Base-by-base conservation (phyloP, 2,888 invertebrate species). In the Melipona beecheii region DNA sequence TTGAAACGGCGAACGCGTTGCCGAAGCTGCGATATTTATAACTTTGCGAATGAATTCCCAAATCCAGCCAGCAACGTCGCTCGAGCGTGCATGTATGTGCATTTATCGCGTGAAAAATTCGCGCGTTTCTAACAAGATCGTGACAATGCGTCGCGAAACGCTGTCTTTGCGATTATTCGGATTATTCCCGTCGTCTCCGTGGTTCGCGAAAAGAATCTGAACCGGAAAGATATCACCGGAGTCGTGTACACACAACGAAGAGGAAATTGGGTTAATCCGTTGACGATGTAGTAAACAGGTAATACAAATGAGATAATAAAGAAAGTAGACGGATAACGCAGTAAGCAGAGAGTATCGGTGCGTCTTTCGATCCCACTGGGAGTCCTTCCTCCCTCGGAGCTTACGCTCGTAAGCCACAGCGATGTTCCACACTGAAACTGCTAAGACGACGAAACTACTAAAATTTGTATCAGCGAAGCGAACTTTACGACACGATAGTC, bases 91-190 rank as follows among this genome's bases (percentile, higher is more conserved):
- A 19, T 6, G 21, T 24, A 24, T 66, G 71, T 60, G 58, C n/a
- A 68, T 65, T 50, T 3, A 49, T 6, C 31, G 11, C 6, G 50
- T 27, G 31, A 66, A 52, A 58, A 69, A 13, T 49, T 50, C 56
- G 65, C 75, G 60, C 50, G 50, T 83, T 64, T 72, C 43, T 75
- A 80, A 75, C 68, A 56, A 56, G 72, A 66, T 71, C 66, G 27
- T 75, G 52, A 70, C 27, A 58, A 66, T 21, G 68, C 9, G 54
- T 19, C 27, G 58, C 9, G 21, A 52, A 21, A 54, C 21, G 17
- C 49, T 62, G 49, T 65, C 13, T 17, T 31, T 5, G 43, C 56
- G 64, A 81, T 83, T 81, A 62, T 13, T 31, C 17, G n/a, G n/a
- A n/a, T n/a, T n/a, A n/a, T n/a, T n/a, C n/a, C 27, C 27, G 1